Evolutionary conservation across 2,888 invertebrate species (phyloP), one percentile per base, ranked within the genome.

Genomic region (Drosophila suboccidentalis): DNA sequence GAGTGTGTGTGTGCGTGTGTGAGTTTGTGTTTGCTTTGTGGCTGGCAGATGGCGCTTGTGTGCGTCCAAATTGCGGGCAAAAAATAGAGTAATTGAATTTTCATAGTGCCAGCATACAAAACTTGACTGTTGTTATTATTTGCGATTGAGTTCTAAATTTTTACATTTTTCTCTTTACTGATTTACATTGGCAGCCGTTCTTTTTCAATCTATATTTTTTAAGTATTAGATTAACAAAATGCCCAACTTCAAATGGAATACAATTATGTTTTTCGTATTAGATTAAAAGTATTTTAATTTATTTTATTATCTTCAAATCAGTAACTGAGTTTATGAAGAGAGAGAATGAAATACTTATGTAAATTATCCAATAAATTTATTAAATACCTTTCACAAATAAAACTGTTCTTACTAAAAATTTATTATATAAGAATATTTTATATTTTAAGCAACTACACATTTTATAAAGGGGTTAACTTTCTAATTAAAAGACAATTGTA

Each of bases 1-100:
- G 22, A 13, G 46, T 39, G 41, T 43, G 39, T 57, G 11, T 44
- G 47, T 55, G 11, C 34, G 55, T 36, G 47, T 43, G 17, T 22
- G 34, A 15, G 29, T 46, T 46, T 34, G 50, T 53, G 66, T 67
- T 70, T 83, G 71, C 60, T 77, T 70, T 77, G 78, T 13, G 70
- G 83, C 86, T 78, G 67, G 19, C 78, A 78, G 63, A 78, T 80
- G 81, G 69, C 68, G 60, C 57, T 63, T 19, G 59, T 53, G 36
- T 47, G 47, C 46, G 5, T 53, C 19, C n/a, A 41, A 54, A 39
- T 17, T 26, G 19, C 53, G 47, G 26, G 22, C 34, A 71, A 72
- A 72, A 74, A 89, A 84, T 87, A 80, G 75, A 88, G 89, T 84
- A 84, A 84, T 84, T 84, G 83, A 84, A 89, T 84, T 89, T 87